Base-by-base conservation (phyloP, 1,140 invertebrate genomes). In the Oryzaephilus surinamensis region DNA sequence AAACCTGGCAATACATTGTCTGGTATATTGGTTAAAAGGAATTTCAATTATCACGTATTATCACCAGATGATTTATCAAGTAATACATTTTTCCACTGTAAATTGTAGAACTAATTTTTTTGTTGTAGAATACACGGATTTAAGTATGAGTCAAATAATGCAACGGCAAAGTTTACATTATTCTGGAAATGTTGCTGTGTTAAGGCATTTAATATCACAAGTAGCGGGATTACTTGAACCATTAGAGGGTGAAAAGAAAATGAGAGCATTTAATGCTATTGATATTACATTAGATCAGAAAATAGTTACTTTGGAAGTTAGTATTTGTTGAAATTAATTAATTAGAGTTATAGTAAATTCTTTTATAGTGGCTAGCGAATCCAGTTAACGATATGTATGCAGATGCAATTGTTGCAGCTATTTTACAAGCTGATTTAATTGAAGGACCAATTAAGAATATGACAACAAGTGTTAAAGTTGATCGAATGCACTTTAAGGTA, bases 311-410 rank as follows among this genome's bases (percentile, higher is more conserved):
- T 69, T 97, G 31, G 91, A 93, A 70, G 77, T 80, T 61, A 46
- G 36, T 48, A 28, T 12, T 12, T 32, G 4, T 40, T 10, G 7
- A 32, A 19, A 16, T n/a, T 24, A n/a, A 26, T 41, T 30, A 18
- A 6, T 28, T 20, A 6, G 8, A n/a, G n/a, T n/a, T n/a, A n/a
- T n/a, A n/a, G 10, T 41, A 30, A 12, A 32, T 45, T 39, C 51
- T 13, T 48, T 60, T 71, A 24, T 63, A 90, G 73, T 98, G 96
- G 96, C 67, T 81, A 11, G 88, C 92, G 11, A 91, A 85, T 57
- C 93, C 94, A 7, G 81, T 96, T 12, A 88, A 91, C 57, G 95
- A 99, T 62, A 97, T 98, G 89, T 97, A 89, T 65, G 92, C 95
- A 1, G 95, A 99, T 70, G 83, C 93, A 12, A 81, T 96, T 8